Percentiles rank a stretch among this genome's conserved stretches.
Conservation (phyloP, 2,797 vertebrate genomes). For the Sorex maritimensis region DNA sequence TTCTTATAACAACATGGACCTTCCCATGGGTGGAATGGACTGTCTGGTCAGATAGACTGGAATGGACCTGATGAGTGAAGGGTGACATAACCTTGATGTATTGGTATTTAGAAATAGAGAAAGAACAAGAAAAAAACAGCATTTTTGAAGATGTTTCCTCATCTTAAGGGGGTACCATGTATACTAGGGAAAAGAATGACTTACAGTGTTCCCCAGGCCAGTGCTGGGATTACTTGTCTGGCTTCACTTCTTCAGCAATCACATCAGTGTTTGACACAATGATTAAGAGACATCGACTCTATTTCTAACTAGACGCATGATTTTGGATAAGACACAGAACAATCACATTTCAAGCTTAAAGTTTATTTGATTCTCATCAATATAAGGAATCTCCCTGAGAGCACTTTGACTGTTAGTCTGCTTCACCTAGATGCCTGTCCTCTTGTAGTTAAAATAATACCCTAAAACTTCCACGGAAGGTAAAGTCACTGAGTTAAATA, state of each 20-base stretch:
- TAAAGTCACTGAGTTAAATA: background rate
- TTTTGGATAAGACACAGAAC: slow-evolving; percentile 2
- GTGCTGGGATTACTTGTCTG: background rate
- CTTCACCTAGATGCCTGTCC: background rate
- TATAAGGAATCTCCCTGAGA: background rate
- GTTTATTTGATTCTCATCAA: background rate
- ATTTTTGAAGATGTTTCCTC: background rate
- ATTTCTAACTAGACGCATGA: slow-evolving; percentile 31
- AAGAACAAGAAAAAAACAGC: background rate
- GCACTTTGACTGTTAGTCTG: background rate
- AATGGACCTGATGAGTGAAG: background rate
- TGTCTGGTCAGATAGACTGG: background rate
- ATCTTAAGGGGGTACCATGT: background rate
- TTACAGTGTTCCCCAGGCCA: background rate
- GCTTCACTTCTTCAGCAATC: background rate
- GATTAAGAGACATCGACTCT: background rate
- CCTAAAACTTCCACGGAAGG: background rate
- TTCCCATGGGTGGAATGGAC: background rate
- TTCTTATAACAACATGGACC: background rate
- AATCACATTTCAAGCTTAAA: slow-evolving; percentile 1
- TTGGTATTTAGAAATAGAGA: background rate
- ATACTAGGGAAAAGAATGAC: background rate
- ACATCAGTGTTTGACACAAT: background rate
- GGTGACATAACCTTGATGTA: background rate
- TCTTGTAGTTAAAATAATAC: background rate